Base-by-base conservation (phyloP, 2,113 vertebrate genomes). In the Entosphenus tridentatus region DNA sequence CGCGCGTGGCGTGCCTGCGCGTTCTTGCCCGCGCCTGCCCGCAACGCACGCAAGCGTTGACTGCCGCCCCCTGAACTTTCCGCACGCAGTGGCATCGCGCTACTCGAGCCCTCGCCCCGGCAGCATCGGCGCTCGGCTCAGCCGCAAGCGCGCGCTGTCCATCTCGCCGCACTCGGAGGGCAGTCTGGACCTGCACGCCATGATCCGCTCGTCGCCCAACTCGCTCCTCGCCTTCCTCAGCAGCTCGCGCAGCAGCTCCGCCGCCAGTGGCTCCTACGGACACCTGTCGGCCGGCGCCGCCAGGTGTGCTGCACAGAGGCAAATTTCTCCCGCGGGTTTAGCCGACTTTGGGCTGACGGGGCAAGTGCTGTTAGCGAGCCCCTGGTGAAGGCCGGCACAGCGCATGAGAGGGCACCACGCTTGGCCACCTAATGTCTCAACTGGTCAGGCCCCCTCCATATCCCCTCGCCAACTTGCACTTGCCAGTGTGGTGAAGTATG, bases 171-270 rank as follows among this genome's bases (percentile, higher is more conserved):
- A 95, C 69, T 98, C 92, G 0, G 93, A 98, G 1, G 89, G 88
- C 81, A 97, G 92, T 82, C 95, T 98, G 8, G 92, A 98, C 80
- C 83, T 97, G 68, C 93, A 98, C 80, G 92, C 91, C 2, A 96
- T 98, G 93, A 96, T 98, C 78, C 86, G 92, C 70, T 96, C 93
- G 55, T 96, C 92, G 1, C 93, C 92, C 71, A 97, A 92, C 79
- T 98, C 93, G 0, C 81, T 98, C 14, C 91, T 98, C 75, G 92
- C 93, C 0, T 98, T 96, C 74, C 96, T 98, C 81, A 96, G 96
- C 81, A 96, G 93, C 76, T 97, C 92, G 1, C 83, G 92, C n/a
- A 90, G 91, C 75, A 39, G 39, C 39, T 98, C 93, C 0, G 88
- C 89, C 0, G 88, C 93, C 3, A 97, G 92, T 72, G 93, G 91